Evolutionary conservation across 1,140 invertebrate genomes (phyloP).

Genomic region (Bombyx mori): DNA sequence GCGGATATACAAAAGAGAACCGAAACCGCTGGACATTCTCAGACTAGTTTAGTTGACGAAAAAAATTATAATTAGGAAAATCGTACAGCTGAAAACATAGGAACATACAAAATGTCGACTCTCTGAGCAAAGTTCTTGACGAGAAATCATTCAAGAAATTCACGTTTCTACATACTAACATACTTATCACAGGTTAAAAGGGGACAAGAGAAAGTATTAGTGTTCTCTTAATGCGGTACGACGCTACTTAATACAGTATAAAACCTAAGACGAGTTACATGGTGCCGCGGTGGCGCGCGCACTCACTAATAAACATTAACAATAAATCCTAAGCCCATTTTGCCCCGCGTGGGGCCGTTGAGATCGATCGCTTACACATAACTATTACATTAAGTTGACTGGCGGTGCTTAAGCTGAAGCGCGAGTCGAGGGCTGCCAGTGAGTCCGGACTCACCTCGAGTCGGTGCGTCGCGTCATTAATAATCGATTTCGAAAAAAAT

Average conservation of each 20-base stretch:
- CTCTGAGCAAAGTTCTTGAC: constrained; percentile 60
- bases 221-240: constrained; percentile 59
- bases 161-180: constrained; percentile 56
- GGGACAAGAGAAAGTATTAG: constrained; percentile 69
- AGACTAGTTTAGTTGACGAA: constrained; percentile 50
- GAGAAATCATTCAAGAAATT: constrained; percentile 52
- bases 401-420: constrained; percentile 45
- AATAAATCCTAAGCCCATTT: constrained; percentile 55
- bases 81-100: constrained; percentile 57
- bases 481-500: constrained; percentile 56
- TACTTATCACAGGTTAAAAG: constrained; percentile 70
- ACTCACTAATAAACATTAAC: constrained; percentile 37
- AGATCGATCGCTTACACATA: constrained; percentile 66
- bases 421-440: constrained; percentile 3
- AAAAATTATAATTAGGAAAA: constrained; percentile 23
- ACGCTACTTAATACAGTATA: constrained; percentile 39
- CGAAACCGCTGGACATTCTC: constrained; percentile 28
- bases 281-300: constrained; percentile 24
- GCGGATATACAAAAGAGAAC: constrained; percentile 36
- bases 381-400: constrained; percentile 37
- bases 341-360: constrained; percentile 46
- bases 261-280: constrained; percentile 60
- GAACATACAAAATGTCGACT: constrained; percentile 50
- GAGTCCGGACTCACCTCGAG: constrained; percentile 7
- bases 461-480: constrained; percentile 34